These are phyloP conservation scores for Danaus melanippus DNA, from an alignment of 1,140 invertebrate genomes.

Conservation along the genomic window DNA sequence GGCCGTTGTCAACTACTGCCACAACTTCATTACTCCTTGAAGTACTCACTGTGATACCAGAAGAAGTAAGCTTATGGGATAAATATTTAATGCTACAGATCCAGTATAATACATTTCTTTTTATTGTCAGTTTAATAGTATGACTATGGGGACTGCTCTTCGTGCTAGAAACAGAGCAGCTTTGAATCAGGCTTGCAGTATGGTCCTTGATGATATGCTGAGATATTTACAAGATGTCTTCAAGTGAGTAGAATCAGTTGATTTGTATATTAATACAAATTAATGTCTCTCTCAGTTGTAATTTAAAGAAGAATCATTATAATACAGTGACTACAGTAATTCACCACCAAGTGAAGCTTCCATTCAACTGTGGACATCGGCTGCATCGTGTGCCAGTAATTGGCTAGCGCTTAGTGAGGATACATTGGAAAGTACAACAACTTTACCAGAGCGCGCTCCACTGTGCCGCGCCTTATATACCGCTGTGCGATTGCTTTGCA, in stretches of 20 bases:
- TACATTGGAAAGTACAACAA: constrained; percentile 22
- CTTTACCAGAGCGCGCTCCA: constrained; percentile 44
- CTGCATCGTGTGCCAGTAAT: constrained; percentile 45
- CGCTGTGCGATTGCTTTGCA: constrained; percentile 49
- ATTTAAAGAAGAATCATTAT: neutral
- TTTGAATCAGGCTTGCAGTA: constrained; percentile 51
- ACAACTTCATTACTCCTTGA: constrained; percentile 77
- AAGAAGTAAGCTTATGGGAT: constrained; percentile 76
- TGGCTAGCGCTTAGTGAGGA: constrained; percentile 51
- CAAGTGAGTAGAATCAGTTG: constrained; percentile 36
- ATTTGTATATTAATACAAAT: constrained; percentile 5
- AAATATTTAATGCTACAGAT: too few relatives aligned
- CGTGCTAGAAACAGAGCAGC: constrained; percentile 45
- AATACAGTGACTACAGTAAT: constrained; percentile 41
- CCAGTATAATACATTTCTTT: neutral
- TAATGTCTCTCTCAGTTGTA: neutral
- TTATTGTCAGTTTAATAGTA: constrained; percentile 59
- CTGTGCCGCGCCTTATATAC: constrained; percentile 45
- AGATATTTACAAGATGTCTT: constrained; percentile 49
- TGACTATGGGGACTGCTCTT: constrained; percentile 62
- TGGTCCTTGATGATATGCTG: constrained; percentile 58
- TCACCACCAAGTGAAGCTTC: constrained; percentile 40
- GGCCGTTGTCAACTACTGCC: constrained; percentile 53
- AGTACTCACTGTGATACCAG: constrained; percentile 83
- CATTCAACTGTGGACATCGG: constrained; percentile 43